Percentiles rank a stretch among this genome's conserved stretches.
Conservation (phyloP, 2,888 invertebrate genomes). For the Cephus pulcher region DNA sequence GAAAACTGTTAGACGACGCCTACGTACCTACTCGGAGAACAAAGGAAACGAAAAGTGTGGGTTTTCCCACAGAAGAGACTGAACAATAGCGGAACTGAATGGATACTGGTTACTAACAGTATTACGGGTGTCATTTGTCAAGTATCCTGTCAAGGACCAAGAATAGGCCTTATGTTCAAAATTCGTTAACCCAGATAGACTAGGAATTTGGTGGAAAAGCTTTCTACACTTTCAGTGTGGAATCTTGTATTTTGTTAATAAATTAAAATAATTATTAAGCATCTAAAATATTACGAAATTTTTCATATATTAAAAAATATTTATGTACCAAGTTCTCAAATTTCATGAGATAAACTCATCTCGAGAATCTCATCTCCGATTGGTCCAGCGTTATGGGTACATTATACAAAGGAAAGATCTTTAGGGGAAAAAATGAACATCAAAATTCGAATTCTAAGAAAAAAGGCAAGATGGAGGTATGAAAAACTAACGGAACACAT, state of each 20-base stretch:
- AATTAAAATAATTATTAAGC: neutral
- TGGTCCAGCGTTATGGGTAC: neutral
- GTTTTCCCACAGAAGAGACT: neutral
- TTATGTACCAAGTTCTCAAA: neutral
- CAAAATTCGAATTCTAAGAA: constrained; percentile 27
- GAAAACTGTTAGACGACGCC: neutral
- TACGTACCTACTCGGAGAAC: neutral
- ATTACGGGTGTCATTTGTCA: constrained; percentile 54
- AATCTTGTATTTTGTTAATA: neutral
- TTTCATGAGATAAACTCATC: neutral
- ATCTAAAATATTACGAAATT: neutral
- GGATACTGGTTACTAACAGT: constrained; percentile 50
- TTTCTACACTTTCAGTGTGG: neutral
- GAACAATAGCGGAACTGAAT: constrained; percentile 35
- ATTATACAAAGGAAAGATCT: neutral
- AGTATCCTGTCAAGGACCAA: constrained; percentile 38
- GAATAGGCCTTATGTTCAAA: neutral
- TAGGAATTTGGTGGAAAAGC: neutral
- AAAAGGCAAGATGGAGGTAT: constrained; percentile 13
- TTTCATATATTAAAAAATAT: neutral
- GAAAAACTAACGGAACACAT: constrained; percentile 42
- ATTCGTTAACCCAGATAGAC: neutral
- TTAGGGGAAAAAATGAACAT: neutral
- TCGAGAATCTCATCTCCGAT: neutral
- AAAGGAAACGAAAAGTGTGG: neutral